Evolutionary conservation across 2,113 vertebrate species (phyloP), one percentile per base, ranked within the genome.

Genomic region (Polypterus senegalus): DNA sequence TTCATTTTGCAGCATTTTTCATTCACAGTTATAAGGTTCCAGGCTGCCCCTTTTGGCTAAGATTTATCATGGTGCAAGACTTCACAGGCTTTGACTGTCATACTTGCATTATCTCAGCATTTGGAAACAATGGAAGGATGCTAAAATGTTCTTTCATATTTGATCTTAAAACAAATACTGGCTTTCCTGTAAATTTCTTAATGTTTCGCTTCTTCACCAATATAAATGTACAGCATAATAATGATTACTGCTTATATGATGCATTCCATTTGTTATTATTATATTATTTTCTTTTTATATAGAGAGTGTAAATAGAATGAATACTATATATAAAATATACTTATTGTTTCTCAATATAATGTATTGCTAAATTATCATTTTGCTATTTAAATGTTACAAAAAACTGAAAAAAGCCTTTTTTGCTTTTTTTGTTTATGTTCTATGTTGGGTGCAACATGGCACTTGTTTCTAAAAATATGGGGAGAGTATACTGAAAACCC

Each of bases 401-500:
- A 54, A 73, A 71, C 72, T 72, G 68, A n/a, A n/a, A n/a, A n/a
- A n/a, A n/a, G n/a, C n/a, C n/a, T n/a, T n/a, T n/a, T n/a, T n/a
- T n/a, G n/a, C n/a, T n/a, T n/a, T 70, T 66, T 52, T 61, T 67
- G 66, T 61, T 55, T 80, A 73, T 75, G 76, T 84, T 84, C 88
- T 70, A 71, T 74, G 70, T 80, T 79, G 87, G 81, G 84, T 84
- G 84, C 81, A 77, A 79, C 80, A 89, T 89, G 89, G 71, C 89
- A 88, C 87, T 83, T 80, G 75, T 85, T 89, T 86, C 84, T 87
- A 86, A 86, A 81, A 80, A 72, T 77, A 89, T 88, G 65, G 71
- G 63, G 72, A 77, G 80, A 70, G 64, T 62, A 76, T 76, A 80
- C 83, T 83, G 75, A 77, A 73, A 5, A 6, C 4, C 55, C 55